A percentile compares a stretch with the other conserved stretches of the same genome.
phyloP scores from a whole-genome alignment of 2,113 vertebrate species.

The Oreocharis arfaki region DNA sequence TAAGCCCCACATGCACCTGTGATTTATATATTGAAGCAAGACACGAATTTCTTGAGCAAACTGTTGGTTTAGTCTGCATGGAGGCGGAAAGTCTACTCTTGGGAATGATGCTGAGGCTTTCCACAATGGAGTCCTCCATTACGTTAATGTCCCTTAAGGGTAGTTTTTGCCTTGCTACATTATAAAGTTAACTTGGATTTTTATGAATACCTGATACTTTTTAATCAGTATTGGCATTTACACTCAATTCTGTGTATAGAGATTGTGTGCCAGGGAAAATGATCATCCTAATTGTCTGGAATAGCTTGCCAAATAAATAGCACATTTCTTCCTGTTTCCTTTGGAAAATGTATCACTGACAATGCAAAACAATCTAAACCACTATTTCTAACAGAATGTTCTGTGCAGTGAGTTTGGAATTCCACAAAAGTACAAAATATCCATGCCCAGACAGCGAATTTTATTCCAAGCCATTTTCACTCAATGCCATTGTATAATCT shows the following conservation, averaged over 20 bases:
- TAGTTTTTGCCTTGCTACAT: background rate
- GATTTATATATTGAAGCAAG: conserved; percentile 29
- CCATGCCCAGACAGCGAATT: background rate
- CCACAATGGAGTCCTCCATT: background rate
- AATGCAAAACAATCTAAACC: background rate
- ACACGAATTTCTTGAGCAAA: background rate
- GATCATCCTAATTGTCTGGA: background rate
- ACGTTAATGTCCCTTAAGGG: background rate
- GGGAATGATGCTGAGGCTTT: background rate
- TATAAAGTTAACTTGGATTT: background rate
- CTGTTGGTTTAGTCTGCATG: background rate
- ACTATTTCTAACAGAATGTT: background rate
- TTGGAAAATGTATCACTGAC: background rate
- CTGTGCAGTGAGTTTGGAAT: background rate
- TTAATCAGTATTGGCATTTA: background rate
- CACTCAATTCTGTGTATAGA: background rate
- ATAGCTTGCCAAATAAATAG: background rate
- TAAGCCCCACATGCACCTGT: background rate
- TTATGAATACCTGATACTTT: background rate
- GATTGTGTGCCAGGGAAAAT: background rate
- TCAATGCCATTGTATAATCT: background rate
- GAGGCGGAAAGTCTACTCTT: background rate
- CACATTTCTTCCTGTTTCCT: background rate
- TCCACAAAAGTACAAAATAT: background rate
- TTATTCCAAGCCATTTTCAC: background rate